phyloP scores from a whole-genome alignment of 2,888 invertebrate species.

The Drosophila rellima region DNA sequence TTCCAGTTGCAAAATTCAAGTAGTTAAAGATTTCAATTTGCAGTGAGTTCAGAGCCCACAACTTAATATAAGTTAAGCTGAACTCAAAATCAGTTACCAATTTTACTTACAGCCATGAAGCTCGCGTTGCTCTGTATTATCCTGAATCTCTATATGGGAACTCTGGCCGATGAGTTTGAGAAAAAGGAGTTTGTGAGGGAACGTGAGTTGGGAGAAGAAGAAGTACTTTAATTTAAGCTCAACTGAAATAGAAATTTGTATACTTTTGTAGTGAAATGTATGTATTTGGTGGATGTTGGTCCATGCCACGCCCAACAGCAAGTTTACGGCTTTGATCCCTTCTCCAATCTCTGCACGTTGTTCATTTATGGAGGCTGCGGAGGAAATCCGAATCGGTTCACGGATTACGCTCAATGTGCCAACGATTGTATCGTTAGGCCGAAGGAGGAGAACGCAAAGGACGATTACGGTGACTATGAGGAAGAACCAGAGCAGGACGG shows the following conservation, averaged over 20 bases:
- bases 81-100: conserved; percentile 16
- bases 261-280: conserved; percentile 31
- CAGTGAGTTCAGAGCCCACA: neutral
- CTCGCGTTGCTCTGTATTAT: neutral
- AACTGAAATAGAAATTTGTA: neutral
- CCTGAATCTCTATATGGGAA: neutral
- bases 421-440: conserved; percentile 25
- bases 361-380: conserved; percentile 58
- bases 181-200: conserved; percentile 16
- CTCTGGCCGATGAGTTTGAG: neutral
- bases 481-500: neutral
- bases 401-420: conserved; percentile 15
- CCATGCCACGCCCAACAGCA: conserved; percentile 9
- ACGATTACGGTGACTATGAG: neutral
- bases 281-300: conserved; percentile 33
- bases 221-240: neutral
- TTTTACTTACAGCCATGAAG: conserved; percentile 25
- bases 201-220: conserved; percentile 1
- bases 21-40: neutral
- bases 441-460: neutral
- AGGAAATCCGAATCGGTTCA: conserved; percentile 62
- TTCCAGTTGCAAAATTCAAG: neutral
- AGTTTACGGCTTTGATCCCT: conserved; percentile 41
- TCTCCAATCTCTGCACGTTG: conserved; percentile 18
- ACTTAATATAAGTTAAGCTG: neutral